Evolutionary conservation across 2,113 vertebrate species (phyloP), one percentile per base, ranked within the genome.

Genomic region (Solea solea): DNA sequence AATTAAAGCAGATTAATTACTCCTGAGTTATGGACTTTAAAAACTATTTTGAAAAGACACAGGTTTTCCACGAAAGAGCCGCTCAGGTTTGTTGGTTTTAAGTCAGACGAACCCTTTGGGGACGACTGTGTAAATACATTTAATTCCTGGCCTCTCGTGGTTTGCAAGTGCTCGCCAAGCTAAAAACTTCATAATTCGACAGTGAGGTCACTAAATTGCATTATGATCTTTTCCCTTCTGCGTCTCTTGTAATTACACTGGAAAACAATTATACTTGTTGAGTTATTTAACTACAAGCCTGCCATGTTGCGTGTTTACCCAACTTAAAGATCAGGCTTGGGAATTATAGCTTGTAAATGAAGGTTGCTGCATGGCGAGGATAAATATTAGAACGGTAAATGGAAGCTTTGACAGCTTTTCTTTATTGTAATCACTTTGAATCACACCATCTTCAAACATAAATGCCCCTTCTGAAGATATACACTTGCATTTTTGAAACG

Each of bases 131-230:
- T 93, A 95, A 95, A 94, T 94, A 94, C 92, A 92, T 94, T 76
- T 95, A 93, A 95, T 94, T 94, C 90, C 93, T 94, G 93, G 93
- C 94, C 91, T 91, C 88, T 94, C 88, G 94, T 92, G 92, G 93
- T 88, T 95, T 81, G 93, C 90, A 93, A 95, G 93, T 93, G 91
- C 92, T 95, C 91, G 94, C 91, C 91, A 94, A 88, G 92, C 90
- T 93, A 88, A 94, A 82, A 96, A 94, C 93, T 94, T 94, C 94
- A 95, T 95, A 95, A 95, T 95, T 96, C 89, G 88, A 91, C 95
- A 93, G 91, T 95, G 95, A 96, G 94, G 93, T 93, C 95, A 95
- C 94, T 94, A 96, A 97, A 96, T 96, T 90, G 92, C 94, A 94
- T 96, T 94, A 94, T 94, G 95, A 90, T 95, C 93, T 92, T 95